Evolutionary conservation across 2,888 invertebrate genomes (phyloP).

Genomic region (Drosophila recens): DNA sequence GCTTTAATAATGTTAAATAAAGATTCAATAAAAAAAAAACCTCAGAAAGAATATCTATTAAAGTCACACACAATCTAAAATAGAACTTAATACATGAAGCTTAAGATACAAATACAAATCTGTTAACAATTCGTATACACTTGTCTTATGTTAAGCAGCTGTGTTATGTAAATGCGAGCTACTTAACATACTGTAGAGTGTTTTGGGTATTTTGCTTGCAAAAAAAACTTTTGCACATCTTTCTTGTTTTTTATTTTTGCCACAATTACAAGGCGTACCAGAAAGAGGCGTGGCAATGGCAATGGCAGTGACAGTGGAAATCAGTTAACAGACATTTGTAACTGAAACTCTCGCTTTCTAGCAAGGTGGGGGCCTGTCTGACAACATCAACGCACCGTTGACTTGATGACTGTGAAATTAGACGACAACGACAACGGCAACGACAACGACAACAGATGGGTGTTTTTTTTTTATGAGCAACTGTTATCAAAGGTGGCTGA

Average conservation of each 20-base stretch:
- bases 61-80: neutral
- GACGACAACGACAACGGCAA: slow-evolving; percentile 47
- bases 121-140: slow-evolving; percentile 11
- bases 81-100: neutral
- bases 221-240: slow-evolving; percentile 30
- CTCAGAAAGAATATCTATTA: neutral
- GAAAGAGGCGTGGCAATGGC: slow-evolving; percentile 27
- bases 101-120: neutral
- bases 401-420: slow-evolving; percentile 78
- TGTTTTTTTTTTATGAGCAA: slow-evolving; percentile 35
- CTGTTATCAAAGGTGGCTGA: slow-evolving; percentile 73
- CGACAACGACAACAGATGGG: slow-evolving; percentile 22
- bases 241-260: slow-evolving; percentile 33
- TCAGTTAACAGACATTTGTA: slow-evolving; percentile 53
- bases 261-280: slow-evolving; percentile 29
- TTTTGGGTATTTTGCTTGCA: slow-evolving; percentile 7
- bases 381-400: slow-evolving; percentile 43
- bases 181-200: slow-evolving; percentile 9
- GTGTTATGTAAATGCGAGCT: slow-evolving; percentile 22
- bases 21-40: neutral
- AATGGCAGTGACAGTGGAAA: slow-evolving; percentile 40
- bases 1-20: neutral
- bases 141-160: neutral
- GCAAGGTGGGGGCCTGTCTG: slow-evolving; percentile 14
- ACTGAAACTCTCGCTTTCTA: slow-evolving; percentile 77